phyloP scores from a whole-genome alignment of 2,113 vertebrate species.

The Delphinus delphis region DNA sequence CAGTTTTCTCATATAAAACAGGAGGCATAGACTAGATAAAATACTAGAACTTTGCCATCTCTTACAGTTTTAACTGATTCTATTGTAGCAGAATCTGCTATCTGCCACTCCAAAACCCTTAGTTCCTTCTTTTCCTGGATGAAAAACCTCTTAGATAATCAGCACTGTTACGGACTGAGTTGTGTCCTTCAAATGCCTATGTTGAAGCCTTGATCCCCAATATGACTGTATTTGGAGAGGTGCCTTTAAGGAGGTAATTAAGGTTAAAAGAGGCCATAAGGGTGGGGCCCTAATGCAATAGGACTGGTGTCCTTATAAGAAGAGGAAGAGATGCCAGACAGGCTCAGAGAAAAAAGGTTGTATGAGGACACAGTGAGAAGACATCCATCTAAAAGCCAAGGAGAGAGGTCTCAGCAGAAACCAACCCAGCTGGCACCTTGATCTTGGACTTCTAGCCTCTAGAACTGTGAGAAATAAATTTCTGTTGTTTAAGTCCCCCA shows the following conservation, averaged over 20 bases:
- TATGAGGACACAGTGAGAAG: background rate
- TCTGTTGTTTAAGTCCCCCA: background rate
- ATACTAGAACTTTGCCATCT: background rate
- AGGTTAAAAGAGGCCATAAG: background rate
- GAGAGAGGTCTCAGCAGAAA: background rate
- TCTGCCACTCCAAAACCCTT: fast-evolving
- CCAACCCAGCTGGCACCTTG: background rate
- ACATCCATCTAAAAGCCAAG: background rate
- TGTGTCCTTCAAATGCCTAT: background rate
- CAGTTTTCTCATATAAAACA: background rate
- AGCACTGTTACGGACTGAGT: background rate
- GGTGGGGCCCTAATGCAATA: background rate
- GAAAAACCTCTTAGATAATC: background rate
- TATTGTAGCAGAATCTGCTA: background rate
- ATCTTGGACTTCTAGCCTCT: background rate
- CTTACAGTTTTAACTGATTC: background rate
- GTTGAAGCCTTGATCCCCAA: background rate
- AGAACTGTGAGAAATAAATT: background rate
- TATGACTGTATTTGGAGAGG: background rate
- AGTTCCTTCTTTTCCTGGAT: background rate
- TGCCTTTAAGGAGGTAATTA: background rate
- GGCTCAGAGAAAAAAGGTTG: background rate
- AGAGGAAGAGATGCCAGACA: background rate
- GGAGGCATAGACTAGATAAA: background rate
- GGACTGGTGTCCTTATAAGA: background rate